Conservation (phyloP, 2,888 invertebrate species). For the Agrochola macilenta region DNA sequence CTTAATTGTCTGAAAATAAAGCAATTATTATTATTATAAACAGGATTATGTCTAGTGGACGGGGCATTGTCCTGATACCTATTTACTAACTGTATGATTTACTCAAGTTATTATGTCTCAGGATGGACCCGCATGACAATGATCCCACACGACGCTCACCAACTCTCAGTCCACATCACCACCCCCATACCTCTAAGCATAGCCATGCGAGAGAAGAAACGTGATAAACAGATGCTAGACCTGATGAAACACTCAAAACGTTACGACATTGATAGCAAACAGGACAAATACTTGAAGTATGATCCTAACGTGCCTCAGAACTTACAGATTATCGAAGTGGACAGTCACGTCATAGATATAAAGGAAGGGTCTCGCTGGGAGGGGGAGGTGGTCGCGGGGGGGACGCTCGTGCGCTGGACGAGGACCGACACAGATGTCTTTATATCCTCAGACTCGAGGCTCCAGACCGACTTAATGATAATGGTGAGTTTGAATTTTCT, state of each 20-base stretch:
- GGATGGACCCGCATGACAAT: slow-evolving; percentile 85
- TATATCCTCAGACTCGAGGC: slow-evolving; percentile 80
- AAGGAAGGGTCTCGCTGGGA: slow-evolving; percentile 81
- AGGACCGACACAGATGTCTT: slow-evolving; percentile 82
- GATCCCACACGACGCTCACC: slow-evolving; percentile 84
- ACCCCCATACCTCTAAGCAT: slow-evolving; percentile 82
- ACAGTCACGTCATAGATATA: slow-evolving; percentile 85
- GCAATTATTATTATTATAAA: too few species aligned
- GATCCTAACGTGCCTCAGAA: slow-evolving; percentile 86
- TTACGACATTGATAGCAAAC: slow-evolving; percentile 77
- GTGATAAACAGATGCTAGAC: slow-evolving; percentile 82
- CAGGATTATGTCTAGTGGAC: neutral
- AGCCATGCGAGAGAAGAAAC: slow-evolving; percentile 81
- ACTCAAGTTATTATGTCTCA: slow-evolving; percentile 48
- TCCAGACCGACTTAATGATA: slow-evolving; percentile 85
- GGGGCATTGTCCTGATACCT: neutral
- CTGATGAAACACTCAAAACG: slow-evolving; percentile 81
- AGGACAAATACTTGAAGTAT: slow-evolving; percentile 85
- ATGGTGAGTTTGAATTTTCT: slow-evolving; percentile 77
- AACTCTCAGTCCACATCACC: slow-evolving; percentile 81
- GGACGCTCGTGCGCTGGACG: slow-evolving; percentile 81
- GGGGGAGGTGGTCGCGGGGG: slow-evolving; percentile 83
- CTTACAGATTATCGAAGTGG: slow-evolving; percentile 85
- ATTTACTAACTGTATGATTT: neutral
- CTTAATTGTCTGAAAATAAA: too few species aligned